Base-by-base conservation (phyloP, 2,797 vertebrate genomes). In the Sebastes goodei region DNA sequence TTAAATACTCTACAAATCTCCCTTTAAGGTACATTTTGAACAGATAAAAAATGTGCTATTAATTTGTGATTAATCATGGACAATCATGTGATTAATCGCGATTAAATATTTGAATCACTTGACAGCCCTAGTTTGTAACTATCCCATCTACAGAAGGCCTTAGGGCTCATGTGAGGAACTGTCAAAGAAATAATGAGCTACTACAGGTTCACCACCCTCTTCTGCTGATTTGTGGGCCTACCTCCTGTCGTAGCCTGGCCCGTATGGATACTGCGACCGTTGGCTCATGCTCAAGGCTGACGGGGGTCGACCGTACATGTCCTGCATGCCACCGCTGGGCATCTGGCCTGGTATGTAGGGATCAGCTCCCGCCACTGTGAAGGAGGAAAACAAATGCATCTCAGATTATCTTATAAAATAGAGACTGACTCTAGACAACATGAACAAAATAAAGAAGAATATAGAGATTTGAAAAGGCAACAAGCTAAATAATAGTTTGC, bases 301-400 rank as follows among this genome's bases (percentile, higher is more conserved):
- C 11, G 97, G 95, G 27, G 95, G 96, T 30, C 95, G 94, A 81
- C 97, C 97, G 80, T 99, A 99, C 94, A 99, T 95, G 49, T 99
- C 99, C 90, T 98, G 98, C 94, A 99, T 96, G 63, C 96, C 96
- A 81, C 97, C 96, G 81, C 96, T 92, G 77, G 98, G 95, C 95
- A 99, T 97, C 92, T 99, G 98, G 89, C 96, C 96, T 85, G 97
- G 96, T 90, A 99, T 97, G 86, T 98, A 99, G 85, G 97, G 94
- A 88, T 99, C 99, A 14, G 92, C 97, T 93, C 97, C 98, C 94
- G 96, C 96, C 96, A 97, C 98, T 99, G 95, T 27, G 57, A 25
- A 71, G 67, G 35, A 79, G 65, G 3, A 74, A 67, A 66, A 29
- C 1, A 84, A 61, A 77, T 20, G 2, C 14, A 74, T 30, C 7